These are phyloP conservation scores for Alloplasta piceator DNA, from an alignment of 2,888 invertebrate genomes.

Conservation along the genomic window DNA sequence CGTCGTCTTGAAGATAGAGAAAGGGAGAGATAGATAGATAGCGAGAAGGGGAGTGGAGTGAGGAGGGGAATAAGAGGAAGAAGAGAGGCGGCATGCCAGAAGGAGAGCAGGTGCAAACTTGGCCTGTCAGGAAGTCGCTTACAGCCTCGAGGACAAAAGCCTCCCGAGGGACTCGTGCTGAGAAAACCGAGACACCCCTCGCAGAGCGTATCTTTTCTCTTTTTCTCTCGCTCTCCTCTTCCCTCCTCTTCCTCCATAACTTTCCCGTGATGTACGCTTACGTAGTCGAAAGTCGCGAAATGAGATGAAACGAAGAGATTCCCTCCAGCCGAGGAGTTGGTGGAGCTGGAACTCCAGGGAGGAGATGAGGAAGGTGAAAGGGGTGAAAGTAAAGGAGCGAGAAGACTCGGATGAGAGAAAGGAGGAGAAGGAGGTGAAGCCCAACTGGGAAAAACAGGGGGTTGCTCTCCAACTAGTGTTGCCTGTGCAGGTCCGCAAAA, in stretches of 20 bases:
- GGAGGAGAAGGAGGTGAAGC: constrained; percentile 69
- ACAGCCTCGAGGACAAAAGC: constrained; percentile 82
- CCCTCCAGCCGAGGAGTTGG: constrained; percentile 30
- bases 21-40: constrained; percentile 37
- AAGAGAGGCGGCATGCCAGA: constrained; percentile 67
- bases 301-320: constrained; percentile 51
- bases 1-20: neutral
- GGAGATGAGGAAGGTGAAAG: constrained; percentile 44
- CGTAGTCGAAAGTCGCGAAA: constrained; percentile 26
- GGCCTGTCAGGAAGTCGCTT: constrained; percentile 83
- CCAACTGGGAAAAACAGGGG: constrained; percentile 82
- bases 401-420: constrained; percentile 62
- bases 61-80: constrained; percentile 40
- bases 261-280: neutral
- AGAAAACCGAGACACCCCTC: constrained; percentile 62
- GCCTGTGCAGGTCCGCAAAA: constrained; percentile 65
- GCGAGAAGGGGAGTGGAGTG: constrained; percentile 37
- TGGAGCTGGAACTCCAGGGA: constrained; percentile 26
- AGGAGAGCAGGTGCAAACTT: constrained; percentile 83
- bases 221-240: neutral
- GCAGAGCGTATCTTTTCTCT: constrained; percentile 21
- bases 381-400: constrained; percentile 44
- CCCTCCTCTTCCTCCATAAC: neutral
- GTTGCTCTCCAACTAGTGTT: constrained; percentile 74
- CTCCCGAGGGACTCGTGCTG: constrained; percentile 80